Conservation (phyloP, 1,140 invertebrate genomes). For the Nilaparvata lugens region DNA sequence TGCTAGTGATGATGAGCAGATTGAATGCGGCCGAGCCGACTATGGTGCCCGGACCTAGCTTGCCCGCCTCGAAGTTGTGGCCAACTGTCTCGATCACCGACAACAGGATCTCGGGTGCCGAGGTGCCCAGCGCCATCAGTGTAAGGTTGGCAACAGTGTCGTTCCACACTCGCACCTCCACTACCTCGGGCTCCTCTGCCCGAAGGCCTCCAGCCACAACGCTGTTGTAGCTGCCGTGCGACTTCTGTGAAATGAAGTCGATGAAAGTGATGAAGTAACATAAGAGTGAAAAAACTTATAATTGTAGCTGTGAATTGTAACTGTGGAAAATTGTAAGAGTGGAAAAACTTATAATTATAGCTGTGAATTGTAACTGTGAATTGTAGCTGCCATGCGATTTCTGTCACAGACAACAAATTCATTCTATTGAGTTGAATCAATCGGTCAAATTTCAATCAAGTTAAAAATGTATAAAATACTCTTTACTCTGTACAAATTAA, state of each 20-base stretch:
- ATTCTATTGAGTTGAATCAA: too few relatives aligned
- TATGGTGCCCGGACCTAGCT: slow-evolving; percentile 52
- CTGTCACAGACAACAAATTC: slow-evolving; percentile 11
- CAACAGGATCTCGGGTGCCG: slow-evolving; percentile 54
- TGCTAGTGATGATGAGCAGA: slow-evolving; percentile 46
- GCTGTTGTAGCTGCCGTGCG: slow-evolving; percentile 25
- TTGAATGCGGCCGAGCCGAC: slow-evolving; percentile 60
- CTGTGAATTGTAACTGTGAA: too few relatives aligned
- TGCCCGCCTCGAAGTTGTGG: slow-evolving; percentile 44
- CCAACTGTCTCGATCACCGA: slow-evolving; percentile 51
- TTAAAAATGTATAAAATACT: too few relatives aligned
- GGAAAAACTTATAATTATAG: too few relatives aligned
- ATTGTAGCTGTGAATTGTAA: too few relatives aligned
- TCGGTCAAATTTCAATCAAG: too few relatives aligned
- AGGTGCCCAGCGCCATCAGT: slow-evolving; percentile 55
- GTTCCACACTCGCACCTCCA: slow-evolving; percentile 45
- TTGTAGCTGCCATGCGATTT: slow-evolving; percentile 23
- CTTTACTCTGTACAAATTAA: too few relatives aligned
- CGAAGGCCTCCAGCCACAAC: slow-evolving; percentile 24
- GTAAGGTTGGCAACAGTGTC: slow-evolving; percentile 60
- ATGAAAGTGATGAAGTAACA: too few relatives aligned
- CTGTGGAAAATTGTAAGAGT: too few relatives aligned
- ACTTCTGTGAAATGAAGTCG: slow-evolving; percentile 13
- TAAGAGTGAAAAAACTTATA: too few relatives aligned
- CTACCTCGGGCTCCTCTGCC: slow-evolving; percentile 31